Evolutionary conservation across 1,140 invertebrate genomes (phyloP).

Genomic region (Drosophila bifasciata): DNA sequence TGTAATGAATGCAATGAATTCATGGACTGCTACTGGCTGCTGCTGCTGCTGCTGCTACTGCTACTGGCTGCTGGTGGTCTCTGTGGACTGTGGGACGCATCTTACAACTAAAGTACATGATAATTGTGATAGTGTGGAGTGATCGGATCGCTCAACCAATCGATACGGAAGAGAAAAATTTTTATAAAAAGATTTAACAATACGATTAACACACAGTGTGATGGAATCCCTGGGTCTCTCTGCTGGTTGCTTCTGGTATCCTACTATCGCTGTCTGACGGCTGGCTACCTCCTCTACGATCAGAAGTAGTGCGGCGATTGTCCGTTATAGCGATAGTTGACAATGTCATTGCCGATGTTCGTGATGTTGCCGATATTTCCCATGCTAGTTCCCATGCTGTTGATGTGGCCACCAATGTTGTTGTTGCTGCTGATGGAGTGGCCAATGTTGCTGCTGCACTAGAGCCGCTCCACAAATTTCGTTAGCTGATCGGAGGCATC

Average conservation of each 20-base stretch:
- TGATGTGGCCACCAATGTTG: conserved; percentile 5
- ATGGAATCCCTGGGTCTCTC: conserved; percentile 27
- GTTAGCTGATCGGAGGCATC: conserved; percentile 96
- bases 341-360: conserved; percentile 2
- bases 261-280: no score
- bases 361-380: no score
- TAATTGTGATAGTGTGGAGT: conserved; percentile 22
- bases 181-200: conserved; percentile 19
- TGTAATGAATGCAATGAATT: no score
- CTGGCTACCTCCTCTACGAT: conserved; percentile 10
- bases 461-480: conserved; percentile 96
- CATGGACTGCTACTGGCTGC: not conserved
- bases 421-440: conserved; percentile 18
- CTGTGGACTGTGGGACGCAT: conserved; percentile 4
- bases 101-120: conserved; percentile 36
- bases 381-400: no score
- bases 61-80: not conserved
- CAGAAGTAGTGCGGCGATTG: conserved; percentile 52
- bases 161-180: no score
- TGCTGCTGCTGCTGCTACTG: not conserved
- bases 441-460: conserved; percentile 65
- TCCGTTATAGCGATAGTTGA: conserved; percentile 34
- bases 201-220: conserved; percentile 45
- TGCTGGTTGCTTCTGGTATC: not conserved
- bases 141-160: not conserved